phyloP scores from a whole-genome alignment of 2,888 invertebrate genomes.

The Heliconius ethilla region DNA sequence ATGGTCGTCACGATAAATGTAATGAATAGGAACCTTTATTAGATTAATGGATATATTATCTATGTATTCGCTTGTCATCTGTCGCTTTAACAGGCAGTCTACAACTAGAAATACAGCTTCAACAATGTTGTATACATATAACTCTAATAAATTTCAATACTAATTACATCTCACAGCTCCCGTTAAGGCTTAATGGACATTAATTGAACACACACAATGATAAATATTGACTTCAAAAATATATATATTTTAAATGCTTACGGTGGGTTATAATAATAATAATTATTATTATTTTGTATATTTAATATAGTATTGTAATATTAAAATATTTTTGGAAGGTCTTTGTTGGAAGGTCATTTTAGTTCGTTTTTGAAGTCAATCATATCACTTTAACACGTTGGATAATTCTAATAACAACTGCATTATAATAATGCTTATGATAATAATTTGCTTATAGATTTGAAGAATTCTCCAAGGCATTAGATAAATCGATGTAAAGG shows the following conservation, averaged over 20 bases:
- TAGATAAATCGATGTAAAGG: conserved; percentile 29
- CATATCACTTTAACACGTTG: conserved; percentile 47
- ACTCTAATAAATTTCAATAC: conserved; percentile 50
- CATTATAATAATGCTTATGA: conserved; percentile 33
- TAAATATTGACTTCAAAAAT: conserved; percentile 49
- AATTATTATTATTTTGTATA: background rate
- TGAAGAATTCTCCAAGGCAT: conserved; percentile 49
- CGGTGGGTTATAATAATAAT: conserved; percentile 5
- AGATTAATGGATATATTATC: conserved; percentile 6
- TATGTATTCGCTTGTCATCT: conserved; percentile 8
- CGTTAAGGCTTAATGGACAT: conserved; percentile 75
- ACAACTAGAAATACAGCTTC: conserved; percentile 26
- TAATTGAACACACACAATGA: conserved; percentile 68
- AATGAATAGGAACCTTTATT: conserved; percentile 25
- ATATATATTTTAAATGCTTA: conserved; percentile 11
- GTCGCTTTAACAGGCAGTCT: conserved; percentile 12
- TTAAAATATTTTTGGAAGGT: background rate
- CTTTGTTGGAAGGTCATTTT: background rate
- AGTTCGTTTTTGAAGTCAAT: conserved; percentile 32
- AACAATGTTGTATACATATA: conserved; percentile 45
- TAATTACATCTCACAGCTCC: conserved; percentile 77
- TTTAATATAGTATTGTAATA: background rate
- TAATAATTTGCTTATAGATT: conserved; percentile 44
- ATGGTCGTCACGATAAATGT: conserved; percentile 23
- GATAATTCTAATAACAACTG: conserved; percentile 55